A percentile compares a stretch with the other conserved stretches of the same genome.
phyloP scores from a whole-genome alignment of 2,797 vertebrate genomes.

The Thripadectes ignobilis region DNA sequence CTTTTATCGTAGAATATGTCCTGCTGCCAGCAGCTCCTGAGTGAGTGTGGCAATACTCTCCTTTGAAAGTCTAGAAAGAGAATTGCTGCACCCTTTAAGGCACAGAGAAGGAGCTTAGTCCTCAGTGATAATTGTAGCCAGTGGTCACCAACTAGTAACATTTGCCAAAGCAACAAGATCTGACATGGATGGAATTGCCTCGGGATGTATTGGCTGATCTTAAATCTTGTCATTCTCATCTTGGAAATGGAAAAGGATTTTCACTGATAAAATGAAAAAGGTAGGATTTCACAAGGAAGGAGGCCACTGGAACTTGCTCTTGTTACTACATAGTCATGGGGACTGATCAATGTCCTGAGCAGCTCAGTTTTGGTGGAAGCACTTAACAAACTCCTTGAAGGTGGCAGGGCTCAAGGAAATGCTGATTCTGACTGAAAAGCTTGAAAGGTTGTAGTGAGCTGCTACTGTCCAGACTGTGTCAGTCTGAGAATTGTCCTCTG shows the following conservation, averaged over 20 bases:
- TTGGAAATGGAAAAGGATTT: neutral
- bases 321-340: neutral
- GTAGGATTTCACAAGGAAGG: neutral
- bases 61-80: neutral
- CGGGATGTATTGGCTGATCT: neutral
- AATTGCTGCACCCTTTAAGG: neutral
- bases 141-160: conserved; percentile 9
- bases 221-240: neutral
- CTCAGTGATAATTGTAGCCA: neutral
- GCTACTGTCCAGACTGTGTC: neutral
- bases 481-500: neutral
- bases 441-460: neutral
- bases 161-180: conserved; percentile 1
- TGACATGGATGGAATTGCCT: conserved; percentile 19
- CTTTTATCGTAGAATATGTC: neutral
- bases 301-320: neutral
- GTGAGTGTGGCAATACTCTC: neutral
- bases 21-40: neutral
- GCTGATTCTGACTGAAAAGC: neutral
- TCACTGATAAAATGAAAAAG: neutral
- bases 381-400: neutral
- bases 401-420: neutral
- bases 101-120: neutral
- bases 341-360: neutral
- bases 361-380: neutral